Percentiles rank a stretch among this genome's conserved stretches.
Conservation (phyloP, 2,888 invertebrate genomes). For the Ypsolopha sequella region DNA sequence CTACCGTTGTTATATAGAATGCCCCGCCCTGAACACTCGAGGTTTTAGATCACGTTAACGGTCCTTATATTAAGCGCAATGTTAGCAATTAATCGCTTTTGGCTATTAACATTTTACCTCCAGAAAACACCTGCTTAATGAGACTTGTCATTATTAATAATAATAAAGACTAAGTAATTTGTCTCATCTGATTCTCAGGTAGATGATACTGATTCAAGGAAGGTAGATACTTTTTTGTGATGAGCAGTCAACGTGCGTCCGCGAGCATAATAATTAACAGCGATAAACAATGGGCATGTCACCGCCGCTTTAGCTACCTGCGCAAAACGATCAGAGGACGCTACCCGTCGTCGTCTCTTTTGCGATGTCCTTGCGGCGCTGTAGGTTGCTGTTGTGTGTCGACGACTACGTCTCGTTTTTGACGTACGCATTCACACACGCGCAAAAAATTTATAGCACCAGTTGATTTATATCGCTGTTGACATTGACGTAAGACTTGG, state of each 20-base stretch:
- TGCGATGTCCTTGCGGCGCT: constrained; percentile 46
- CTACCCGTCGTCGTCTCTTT: constrained; percentile 37
- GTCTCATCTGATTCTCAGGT: constrained; percentile 30
- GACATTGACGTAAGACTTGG: constrained; percentile 8
- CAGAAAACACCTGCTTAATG: constrained; percentile 6
- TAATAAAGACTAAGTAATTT: constrained; percentile 13
- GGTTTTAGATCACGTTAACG: constrained; percentile 69
- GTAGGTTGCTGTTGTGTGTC: constrained; percentile 15
- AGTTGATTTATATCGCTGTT: constrained; percentile 11
- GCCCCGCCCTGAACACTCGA: constrained; percentile 60
- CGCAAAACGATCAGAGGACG: constrained; percentile 59
- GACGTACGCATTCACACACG: constrained; percentile 30
- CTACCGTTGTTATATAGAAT: constrained; percentile 55
- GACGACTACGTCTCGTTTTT: constrained; percentile 13
- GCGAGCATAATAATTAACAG: constrained; percentile 65
- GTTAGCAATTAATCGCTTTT: constrained; percentile 30
- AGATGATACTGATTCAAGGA: constrained; percentile 29
- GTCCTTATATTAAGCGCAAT: constrained; percentile 69
- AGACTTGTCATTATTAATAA: background rate
- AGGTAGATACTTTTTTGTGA: constrained; percentile 28
- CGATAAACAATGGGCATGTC: constrained; percentile 67
- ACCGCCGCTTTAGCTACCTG: constrained; percentile 65
- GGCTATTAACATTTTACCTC: background rate
- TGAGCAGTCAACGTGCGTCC: constrained; percentile 42
- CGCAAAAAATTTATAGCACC: constrained; percentile 9